A percentile compares a stretch with the other conserved stretches of the same genome.
Evolutionary conservation across 2,888 invertebrate species (phyloP).

Genomic region (Lycia hirtaria): DNA sequence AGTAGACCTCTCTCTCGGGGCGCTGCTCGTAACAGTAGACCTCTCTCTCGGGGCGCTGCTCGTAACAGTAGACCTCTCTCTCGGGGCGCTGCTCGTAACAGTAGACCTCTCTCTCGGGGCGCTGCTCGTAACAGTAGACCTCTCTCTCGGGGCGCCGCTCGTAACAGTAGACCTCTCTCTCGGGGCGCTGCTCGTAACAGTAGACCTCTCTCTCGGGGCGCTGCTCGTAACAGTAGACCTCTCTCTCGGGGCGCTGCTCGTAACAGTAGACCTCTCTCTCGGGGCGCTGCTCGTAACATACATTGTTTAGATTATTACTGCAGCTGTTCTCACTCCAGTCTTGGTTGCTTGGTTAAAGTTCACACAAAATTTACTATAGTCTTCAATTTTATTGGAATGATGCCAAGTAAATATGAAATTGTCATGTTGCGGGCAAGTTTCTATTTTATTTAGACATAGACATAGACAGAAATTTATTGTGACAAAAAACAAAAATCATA

Average conservation of each 20-base stretch:
- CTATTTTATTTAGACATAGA: not conserved
- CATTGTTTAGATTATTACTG: slow-evolving; percentile 10
- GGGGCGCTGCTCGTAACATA: slow-evolving; percentile 1
- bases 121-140: not conserved
- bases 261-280: not conserved
- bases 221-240: not conserved
- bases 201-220: not conserved
- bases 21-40: not conserved
- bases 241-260: too few species aligned
- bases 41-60: too few species aligned
- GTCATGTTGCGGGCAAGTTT: not conserved
- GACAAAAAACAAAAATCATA: not conserved
- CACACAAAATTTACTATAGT: not conserved
- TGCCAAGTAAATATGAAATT: not conserved
- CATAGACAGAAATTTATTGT: not conserved
- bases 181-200: not conserved
- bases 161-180: not conserved
- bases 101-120: not conserved
- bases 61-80: not conserved
- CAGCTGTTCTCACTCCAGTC: not conserved
- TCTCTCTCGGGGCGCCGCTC: too few species aligned
- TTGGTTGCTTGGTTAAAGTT: not conserved
- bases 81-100: not conserved
- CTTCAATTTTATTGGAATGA: not conserved
- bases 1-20: not conserved